phyloP scores from a whole-genome alignment of 2,113 vertebrate species.

The Crotalus horridus region DNA sequence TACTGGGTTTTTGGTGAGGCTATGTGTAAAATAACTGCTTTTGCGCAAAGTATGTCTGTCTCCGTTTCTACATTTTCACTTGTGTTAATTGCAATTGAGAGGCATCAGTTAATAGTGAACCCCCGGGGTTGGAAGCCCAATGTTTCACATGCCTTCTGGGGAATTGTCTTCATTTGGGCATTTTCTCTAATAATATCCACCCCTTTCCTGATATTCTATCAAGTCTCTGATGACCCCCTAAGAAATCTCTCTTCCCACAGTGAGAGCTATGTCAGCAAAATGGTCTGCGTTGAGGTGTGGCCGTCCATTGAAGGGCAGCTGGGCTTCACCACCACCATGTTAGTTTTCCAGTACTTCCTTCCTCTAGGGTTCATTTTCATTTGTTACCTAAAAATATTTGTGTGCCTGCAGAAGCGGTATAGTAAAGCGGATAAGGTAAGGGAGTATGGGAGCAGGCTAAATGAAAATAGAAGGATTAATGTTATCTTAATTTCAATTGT shows the following conservation, averaged over 20 bases:
- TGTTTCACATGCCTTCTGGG: slow-evolving; percentile 67
- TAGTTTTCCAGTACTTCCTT: slow-evolving; percentile 71
- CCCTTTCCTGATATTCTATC: slow-evolving; percentile 69
- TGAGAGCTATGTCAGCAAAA: slow-evolving; percentile 61
- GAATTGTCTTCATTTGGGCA: slow-evolving; percentile 66
- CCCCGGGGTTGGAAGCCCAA: slow-evolving; percentile 71
- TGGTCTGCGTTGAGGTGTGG: slow-evolving; percentile 66
- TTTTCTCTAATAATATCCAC: slow-evolving; percentile 65
- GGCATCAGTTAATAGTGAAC: slow-evolving; percentile 73
- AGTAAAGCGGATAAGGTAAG: slow-evolving; percentile 58
- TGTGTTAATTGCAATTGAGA: slow-evolving; percentile 70
- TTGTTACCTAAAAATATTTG: slow-evolving; percentile 71
- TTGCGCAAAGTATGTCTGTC: slow-evolving; percentile 68
- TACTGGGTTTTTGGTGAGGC: slow-evolving; percentile 73
- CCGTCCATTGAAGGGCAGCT: slow-evolving; percentile 64
- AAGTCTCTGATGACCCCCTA: slow-evolving; percentile 71
- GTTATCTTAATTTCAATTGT: slow-evolving; percentile 68
- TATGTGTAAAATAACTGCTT: slow-evolving; percentile 71
- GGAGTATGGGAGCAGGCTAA: slow-evolving; percentile 57
- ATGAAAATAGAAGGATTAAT: slow-evolving; percentile 70
- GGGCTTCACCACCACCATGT: slow-evolving; percentile 69
- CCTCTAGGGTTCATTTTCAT: slow-evolving; percentile 72
- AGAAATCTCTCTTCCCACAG: slow-evolving; percentile 59
- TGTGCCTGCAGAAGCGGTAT: slow-evolving; percentile 61
- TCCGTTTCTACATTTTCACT: slow-evolving; percentile 73